Evolutionary conservation across 2,113 vertebrate genomes (phyloP).

Genomic region (Platichthys flesus): DNA sequence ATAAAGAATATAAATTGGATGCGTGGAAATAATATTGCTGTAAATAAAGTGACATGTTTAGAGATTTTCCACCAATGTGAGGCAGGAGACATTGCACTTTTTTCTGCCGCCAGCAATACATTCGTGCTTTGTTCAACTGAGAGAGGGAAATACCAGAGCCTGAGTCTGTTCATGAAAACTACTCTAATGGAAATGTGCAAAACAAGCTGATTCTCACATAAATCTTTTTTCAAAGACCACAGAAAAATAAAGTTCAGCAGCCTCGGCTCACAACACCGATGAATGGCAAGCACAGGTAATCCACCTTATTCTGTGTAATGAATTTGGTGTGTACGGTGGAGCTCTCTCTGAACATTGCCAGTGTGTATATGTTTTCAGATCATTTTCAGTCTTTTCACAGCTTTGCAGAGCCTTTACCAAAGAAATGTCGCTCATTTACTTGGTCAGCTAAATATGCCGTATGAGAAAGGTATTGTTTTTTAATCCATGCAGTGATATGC

Average conservation of each 20-base stretch:
- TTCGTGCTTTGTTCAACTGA: too few relatives aligned
- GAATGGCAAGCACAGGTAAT: slow-evolving; percentile 44
- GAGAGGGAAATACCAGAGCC: background rate
- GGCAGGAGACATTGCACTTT: too few relatives aligned
- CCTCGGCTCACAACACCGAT: background rate
- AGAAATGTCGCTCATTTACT: slow-evolving; percentile 30
- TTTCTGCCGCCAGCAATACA: background rate
- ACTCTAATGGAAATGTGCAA: slow-evolving; percentile 24
- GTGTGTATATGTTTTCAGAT: slow-evolving; percentile 5
- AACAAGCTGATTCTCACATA: slow-evolving; percentile 33
- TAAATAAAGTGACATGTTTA: background rate
- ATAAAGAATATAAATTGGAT: background rate
- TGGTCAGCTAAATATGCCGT: slow-evolving; percentile 17
- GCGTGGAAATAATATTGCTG: background rate
- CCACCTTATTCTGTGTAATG: slow-evolving; percentile 30
- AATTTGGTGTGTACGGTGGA: slow-evolving; percentile 18
- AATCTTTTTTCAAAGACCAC: slow-evolving; percentile 26
- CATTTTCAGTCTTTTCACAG: slow-evolving; percentile 21
- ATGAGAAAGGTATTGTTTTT: slow-evolving; percentile 34
- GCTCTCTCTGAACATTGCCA: background rate
- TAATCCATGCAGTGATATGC: slow-evolving; percentile 38
- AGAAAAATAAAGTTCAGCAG: slow-evolving; percentile 2
- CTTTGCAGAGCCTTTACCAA: background rate
- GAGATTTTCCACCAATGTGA: background rate
- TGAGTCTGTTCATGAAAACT: background rate